Evolutionary conservation across 2,113 vertebrate genomes (phyloP), one percentile per base, ranked within the genome.

Genomic region (Maccullochella peelii): DNA sequence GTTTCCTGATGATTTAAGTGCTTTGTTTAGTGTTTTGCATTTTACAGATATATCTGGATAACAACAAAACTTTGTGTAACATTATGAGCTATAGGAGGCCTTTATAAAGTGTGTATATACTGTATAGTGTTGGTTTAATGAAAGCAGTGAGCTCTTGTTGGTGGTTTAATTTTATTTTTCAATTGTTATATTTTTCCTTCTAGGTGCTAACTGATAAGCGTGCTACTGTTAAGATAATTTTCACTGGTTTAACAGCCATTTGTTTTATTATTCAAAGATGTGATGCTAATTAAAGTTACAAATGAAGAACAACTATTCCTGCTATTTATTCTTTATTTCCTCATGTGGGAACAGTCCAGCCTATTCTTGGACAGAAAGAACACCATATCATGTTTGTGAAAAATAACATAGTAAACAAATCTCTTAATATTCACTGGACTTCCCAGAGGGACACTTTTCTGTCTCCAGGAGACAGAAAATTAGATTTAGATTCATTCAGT

Each of bases 381-480:
- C 12, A 54, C 38, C 33, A 77, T 77, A 58, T 52, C 36, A 36
- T 44, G 58, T 70, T 27, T 11, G 55, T 68, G 18, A 33, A 87
- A 57, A 23, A 66, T 0, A 55, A 65, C 11, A 36, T 21, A 4
- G 25, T 38, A 40, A 50, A 23, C 30, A 38, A 10, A 54, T 71
- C n/a, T 52, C n/a, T 36, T n/a, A 42, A 49, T 21, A 25, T 55
- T 63, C 42, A 68, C 30, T 73, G 16, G 12, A 80, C 6, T 12
- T 82, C 18, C 20, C 49, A 1, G 8, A 58, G 49, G 38, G 40
- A 59, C 3, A 20, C 36, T 77, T 80, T 66, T 66, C 61, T 68
- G 75, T 84, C 18, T 66, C 30, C 38, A 50, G 27, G 10, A 49
- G 44, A 59, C 9, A 55, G 15, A 76, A 83, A 62, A 70, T 54